Base-by-base conservation (phyloP, 1,140 invertebrate species). In the Eriosoma lanigerum region DNA sequence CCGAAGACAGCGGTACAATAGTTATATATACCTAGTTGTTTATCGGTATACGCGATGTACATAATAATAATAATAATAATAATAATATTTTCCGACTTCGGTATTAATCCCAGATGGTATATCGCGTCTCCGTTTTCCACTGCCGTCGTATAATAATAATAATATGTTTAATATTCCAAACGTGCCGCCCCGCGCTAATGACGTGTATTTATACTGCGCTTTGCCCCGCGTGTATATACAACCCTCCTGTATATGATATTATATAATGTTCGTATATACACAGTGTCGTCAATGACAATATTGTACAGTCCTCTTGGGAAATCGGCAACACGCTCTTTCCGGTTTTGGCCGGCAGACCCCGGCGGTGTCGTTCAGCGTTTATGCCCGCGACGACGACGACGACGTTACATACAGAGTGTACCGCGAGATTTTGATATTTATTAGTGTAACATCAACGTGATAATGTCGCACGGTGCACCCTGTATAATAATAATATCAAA, bases 151-250 rank as follows among this genome's bases (percentile, higher is more conserved):
- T 48, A 8, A 48, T 15, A n/a, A 10, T 48, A 48, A 48, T 48
- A 48, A 48, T 48, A 54, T n/a, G n/a, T 46, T 78, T 78, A 78
- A 78, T 78, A 78, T 78, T 78, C 75, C 75, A n/a, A 21, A 60
- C 56, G 75, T 29, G 75, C 1, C 32, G 75, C 38, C 44, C 38
- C 75, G 52, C 56, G 75, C 17, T 78, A 78, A 78, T 78, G 75
- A 56, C 56, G 21, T 78, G 56, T 78, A 78, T 62, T 78, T 62
- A 78, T 62, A 78, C 52, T 3, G 15, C 44, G 3, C 21, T 54
- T 6, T 32, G 12, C 32, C 13, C 38, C 64, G 21, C 5, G 38
- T 24, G n/a, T 54, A 21, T 6, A n/a, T 52, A 17, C 15, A 54
- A 19, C 19, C 52, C 52, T 54, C 52, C 32, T 46, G n/a, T 38